These are phyloP conservation scores for Aurelia coerulea DNA, from an alignment of 30 jellyfish, hydroid and myxozoan genomes.

Conservation along the genomic window DNA sequence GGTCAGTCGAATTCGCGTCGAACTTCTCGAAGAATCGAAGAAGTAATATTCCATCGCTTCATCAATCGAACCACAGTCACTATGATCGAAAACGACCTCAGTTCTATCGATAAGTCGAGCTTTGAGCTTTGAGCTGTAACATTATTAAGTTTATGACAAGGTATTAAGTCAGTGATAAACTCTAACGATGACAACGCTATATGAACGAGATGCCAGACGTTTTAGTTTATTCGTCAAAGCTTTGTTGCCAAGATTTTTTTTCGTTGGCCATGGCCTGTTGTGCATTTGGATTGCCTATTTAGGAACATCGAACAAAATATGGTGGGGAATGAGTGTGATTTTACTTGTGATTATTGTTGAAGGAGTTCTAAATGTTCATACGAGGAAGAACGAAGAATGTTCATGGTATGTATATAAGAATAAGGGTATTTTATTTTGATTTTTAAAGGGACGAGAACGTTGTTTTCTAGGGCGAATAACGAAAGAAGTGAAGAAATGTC, in stretches of 20 bases:
- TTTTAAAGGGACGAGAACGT: no score
- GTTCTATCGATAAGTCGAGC: no score
- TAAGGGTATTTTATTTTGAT: no score
- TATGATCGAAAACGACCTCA: neutral
- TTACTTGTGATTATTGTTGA: slow-evolving; percentile 60
- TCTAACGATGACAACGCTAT: neutral
- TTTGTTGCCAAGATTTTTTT: slow-evolving; percentile 77
- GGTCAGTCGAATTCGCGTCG: neutral
- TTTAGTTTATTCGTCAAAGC: slow-evolving; percentile 63
- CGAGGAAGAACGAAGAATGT: slow-evolving; percentile 70
- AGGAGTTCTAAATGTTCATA: slow-evolving; percentile 68
- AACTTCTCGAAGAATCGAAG: neutral
- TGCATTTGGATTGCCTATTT: slow-evolving; percentile 62
- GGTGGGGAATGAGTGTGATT: slow-evolving; percentile 71
- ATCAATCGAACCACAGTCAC: neutral
- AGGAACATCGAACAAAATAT: slow-evolving; percentile 29
- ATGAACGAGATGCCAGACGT: neutral
- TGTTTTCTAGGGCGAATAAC: no score
- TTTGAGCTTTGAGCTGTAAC: no score
- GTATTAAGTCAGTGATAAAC: neutral
- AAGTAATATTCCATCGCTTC: neutral
- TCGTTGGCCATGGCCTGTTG: slow-evolving; percentile 77
- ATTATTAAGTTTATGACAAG: no score
- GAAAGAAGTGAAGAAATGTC: no score
- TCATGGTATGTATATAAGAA: slow-evolving; percentile 56